Base-by-base conservation (phyloP, 2,888 invertebrate species). In the Tetheella fluctuosa region DNA sequence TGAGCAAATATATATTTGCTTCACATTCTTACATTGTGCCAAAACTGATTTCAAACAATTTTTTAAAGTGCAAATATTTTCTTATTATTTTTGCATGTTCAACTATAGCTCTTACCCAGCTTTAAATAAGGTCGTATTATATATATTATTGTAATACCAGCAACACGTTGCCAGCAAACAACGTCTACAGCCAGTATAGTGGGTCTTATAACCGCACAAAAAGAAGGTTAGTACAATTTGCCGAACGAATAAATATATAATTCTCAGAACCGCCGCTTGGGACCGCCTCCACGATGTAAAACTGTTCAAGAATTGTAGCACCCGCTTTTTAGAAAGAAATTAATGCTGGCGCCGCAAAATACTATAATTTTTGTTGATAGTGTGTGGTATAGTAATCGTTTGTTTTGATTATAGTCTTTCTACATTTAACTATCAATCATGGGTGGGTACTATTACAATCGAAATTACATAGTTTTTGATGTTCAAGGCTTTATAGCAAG, bases 191-290 rank as follows among this genome's bases (percentile, higher is more conserved):
- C 2, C 20, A n/a, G 2, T 13, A 34, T 55, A 34, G 55, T 20
- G 7, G 4, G 20, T 23, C 13, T 34, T 30, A 17, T 34, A 17
- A 30, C 30, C 30, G 10, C 34, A 34, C 20, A 42, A 58, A 60
- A 68, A 42, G 60, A 64, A 67, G 68, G 68, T 70, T 62, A 64
- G 64, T 60, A 57, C 62, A 62, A 68, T 68, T 64, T 71, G 52
- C 68, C 42, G 55, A 62, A 52, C 52, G 59, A 61, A 68, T 68
- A 70, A 70, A 68, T 70, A 64, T 68, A 67, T 70, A 68, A 71
- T 68, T 59, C 71, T 64, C 57, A 37, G 68, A 64, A 68, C 54
- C 58, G 52, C 61, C 60, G 54, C 48, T 54, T 52, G 60, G 55
- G 64, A 55, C 30, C 30, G 54, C 54, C 54, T 28, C 54, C n/a